Base-by-base conservation (phyloP, 2,797 vertebrate genomes). In the Acanthurus leucopareius region DNA sequence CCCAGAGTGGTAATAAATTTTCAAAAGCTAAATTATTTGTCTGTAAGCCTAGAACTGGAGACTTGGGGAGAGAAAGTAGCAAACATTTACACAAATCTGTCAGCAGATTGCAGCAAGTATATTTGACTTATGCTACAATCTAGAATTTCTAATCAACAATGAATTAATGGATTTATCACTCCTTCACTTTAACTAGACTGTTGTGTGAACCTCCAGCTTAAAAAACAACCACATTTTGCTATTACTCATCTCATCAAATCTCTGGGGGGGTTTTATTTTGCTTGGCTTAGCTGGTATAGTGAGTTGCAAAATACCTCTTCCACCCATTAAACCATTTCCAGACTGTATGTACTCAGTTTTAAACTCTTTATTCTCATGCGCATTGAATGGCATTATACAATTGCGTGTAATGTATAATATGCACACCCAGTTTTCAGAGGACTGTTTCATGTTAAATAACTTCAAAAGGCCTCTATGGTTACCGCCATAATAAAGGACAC, bases 251-350 rank as follows among this genome's bases (percentile, higher is more conserved):
- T 85, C 80, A 73, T 86, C 72, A 86, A 75, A 88, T 85, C 86
- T 87, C 83, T 73, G 77, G 74, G 73, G 87, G 62, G 77, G 88
- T 88, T 92, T 92, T 92, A 85, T 90, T 94, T 93, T 68, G 69
- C 89, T 93, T 92, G 90, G 90, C 91, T 44, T 71, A 13, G 25
- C 49, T 48, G 0, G 56, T 67, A 77, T 16, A 79, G 65, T 80
- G 86, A 80, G 73, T 88, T 93, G 89, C 87, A 91, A 87, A 92
- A 90, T 73, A 42, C 78, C 76, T 62, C 73, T 53, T 38, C 57
- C 74, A 67, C 72, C 76, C 75, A 42, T 84, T 70, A 86, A 93
- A 94, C 80, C 45, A 13, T 89, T 94, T 92, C 91, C 91, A 94
- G 91, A 91, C 83, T 79, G 45, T 65, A 81, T 77, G 79, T 75